Conservation (phyloP, 2,113 vertebrate genomes). For the Nothoprocta perdicaria region DNA sequence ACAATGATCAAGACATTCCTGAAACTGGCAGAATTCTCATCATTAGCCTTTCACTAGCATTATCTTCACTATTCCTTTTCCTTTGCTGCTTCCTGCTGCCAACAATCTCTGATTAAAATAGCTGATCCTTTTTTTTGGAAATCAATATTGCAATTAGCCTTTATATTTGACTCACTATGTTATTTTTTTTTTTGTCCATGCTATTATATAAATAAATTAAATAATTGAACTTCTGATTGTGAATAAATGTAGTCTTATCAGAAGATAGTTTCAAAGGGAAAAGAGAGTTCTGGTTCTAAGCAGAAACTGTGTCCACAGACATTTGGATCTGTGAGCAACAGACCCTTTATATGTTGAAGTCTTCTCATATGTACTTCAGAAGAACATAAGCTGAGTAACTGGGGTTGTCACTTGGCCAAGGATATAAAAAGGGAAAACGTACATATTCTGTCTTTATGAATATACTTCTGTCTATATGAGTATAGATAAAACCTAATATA, state of each 20-base stretch:
- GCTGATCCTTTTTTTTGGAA: neutral
- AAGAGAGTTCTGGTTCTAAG: neutral
- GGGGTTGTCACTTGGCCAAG: neutral
- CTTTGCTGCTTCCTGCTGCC: neutral
- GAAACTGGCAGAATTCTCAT: neutral
- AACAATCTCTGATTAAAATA: neutral
- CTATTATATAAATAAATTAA: too few species aligned
- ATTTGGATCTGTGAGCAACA: neutral
- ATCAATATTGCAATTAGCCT: neutral
- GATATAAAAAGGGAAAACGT: neutral
- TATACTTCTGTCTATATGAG: too few species aligned
- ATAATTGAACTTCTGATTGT: rapidly evolving
- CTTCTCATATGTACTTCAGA: neutral
- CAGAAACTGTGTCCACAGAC: neutral
- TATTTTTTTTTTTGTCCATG: neutral
- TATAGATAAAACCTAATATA: too few species aligned
- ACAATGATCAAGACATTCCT: neutral
- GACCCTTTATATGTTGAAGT: neutral
- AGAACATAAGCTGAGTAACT: neutral
- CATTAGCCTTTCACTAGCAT: neutral
- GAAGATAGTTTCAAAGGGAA: neutral
- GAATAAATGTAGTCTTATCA: neutral
- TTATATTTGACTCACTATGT: neutral
- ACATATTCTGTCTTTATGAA: neutral
- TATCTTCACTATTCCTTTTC: neutral